Percentiles rank a stretch among this genome's conserved stretches.
Evolutionary conservation across 1,140 invertebrate genomes (phyloP).

Genomic region (Probaryconus sp.): DNA sequence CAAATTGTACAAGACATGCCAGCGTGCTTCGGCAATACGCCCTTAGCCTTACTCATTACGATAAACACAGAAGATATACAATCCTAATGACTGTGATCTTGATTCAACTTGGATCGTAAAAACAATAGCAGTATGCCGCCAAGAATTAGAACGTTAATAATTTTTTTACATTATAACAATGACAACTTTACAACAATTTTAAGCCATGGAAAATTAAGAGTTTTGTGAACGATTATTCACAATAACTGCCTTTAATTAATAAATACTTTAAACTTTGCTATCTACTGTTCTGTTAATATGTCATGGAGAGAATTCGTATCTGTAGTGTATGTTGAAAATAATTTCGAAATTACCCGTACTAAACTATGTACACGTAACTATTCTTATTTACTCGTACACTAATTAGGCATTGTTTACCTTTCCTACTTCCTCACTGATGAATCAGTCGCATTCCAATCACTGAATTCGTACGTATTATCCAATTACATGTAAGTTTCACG

Average conservation of each 20-base stretch:
- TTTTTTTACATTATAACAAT: too few species aligned
- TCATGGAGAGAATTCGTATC: neutral
- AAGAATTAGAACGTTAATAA: too few species aligned
- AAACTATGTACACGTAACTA: conserved; percentile 19
- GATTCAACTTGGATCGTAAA: conserved; percentile 33
- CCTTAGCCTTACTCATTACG: conserved; percentile 48
- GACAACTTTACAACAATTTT: too few species aligned
- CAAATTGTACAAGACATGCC: conserved; percentile 72
- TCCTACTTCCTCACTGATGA: conserved; percentile 16
- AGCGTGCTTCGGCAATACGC: conserved; percentile 67
- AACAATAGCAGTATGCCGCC: too few species aligned
- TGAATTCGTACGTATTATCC: conserved; percentile 21
- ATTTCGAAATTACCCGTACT: conserved; percentile 13
- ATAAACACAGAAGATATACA: conserved; percentile 28
- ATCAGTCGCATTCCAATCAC: conserved; percentile 33
- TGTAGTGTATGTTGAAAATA: conserved; percentile 22
- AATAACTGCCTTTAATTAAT: too few species aligned
- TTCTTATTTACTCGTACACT: conserved; percentile 33
- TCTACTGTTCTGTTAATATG: neutral
- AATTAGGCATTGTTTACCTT: conserved; percentile 39
- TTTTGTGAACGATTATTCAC: too few species aligned
- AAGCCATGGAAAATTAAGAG: too few species aligned
- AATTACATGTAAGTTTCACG: neutral
- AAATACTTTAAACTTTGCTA: too few species aligned
- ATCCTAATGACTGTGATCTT: conserved; percentile 8